These are phyloP conservation scores for Octonoba sinensis DNA, from an alignment of 2,888 invertebrate species.

Conservation along the genomic window DNA sequence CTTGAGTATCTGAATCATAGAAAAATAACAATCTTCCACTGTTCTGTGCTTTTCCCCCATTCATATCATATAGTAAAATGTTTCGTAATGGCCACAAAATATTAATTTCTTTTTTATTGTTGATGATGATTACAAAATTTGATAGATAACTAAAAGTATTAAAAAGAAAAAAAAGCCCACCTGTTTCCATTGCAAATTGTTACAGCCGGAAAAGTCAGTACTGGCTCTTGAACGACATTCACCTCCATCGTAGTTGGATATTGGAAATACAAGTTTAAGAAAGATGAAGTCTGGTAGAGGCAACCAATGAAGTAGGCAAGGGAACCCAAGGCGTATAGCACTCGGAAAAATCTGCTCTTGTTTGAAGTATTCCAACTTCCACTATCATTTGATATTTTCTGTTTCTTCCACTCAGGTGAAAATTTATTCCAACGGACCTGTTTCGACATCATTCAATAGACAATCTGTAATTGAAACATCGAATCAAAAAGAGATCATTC, in stretches of 20 bases:
- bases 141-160: too few species aligned
- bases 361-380: not conserved
- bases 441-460: not conserved
- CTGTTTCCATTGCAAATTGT: constrained; percentile 59
- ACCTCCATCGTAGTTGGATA: constrained; percentile 61
- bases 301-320: constrained; percentile 30
- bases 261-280: constrained; percentile 39
- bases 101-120: too few species aligned
- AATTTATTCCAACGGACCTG: constrained; percentile 19
- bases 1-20: too few species aligned
- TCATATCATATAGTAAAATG: too few species aligned
- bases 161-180: not conserved
- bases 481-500: too few species aligned
- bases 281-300: constrained; percentile 53
- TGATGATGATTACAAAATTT: too few species aligned
- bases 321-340: constrained; percentile 22
- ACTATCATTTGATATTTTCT: not conserved
- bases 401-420: not conserved
- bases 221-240: constrained; percentile 43
- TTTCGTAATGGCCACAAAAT: too few species aligned
- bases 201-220: constrained; percentile 50
- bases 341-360: not conserved
- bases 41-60: too few species aligned
- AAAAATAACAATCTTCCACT: too few species aligned
- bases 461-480: too few species aligned